These are phyloP conservation scores for Hystrix brachyura DNA, from an alignment of 2,113 vertebrate species.

Conservation along the genomic window DNA sequence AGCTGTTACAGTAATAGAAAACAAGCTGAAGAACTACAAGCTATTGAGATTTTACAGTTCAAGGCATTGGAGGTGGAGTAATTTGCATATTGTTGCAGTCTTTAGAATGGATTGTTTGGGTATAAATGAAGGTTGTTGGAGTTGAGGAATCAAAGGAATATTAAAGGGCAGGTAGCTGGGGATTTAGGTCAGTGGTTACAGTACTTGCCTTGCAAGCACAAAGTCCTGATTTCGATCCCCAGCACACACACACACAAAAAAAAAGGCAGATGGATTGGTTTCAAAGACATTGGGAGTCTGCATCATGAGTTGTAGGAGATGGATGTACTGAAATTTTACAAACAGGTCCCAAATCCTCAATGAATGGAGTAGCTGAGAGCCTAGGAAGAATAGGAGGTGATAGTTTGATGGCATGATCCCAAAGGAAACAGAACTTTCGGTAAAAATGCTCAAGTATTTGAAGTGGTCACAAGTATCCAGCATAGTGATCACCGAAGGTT, in stretches of 20 bases:
- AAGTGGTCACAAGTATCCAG: neutral
- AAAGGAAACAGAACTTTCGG: neutral
- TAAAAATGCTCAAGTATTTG: neutral
- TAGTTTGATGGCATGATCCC: neutral
- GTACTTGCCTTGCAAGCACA: too few relatives aligned
- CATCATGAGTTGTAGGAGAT: neutral
- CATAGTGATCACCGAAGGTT: neutral
- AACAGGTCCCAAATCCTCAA: neutral
- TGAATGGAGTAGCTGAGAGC: constrained; percentile 11
- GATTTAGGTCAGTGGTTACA: too few relatives aligned
- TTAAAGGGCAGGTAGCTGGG: neutral
- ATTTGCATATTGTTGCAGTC: neutral
- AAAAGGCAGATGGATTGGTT: neutral
- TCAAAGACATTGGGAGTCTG: neutral
- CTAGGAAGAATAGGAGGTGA: neutral
- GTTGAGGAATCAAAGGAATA: constrained; percentile 34
- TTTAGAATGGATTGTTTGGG: neutral
- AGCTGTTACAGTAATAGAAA: neutral
- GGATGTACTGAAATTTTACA: constrained; percentile 15
- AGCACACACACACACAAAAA: too few relatives aligned
- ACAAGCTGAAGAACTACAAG: neutral
- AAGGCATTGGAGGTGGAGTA: constrained; percentile 20
- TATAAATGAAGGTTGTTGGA: constrained; percentile 8
- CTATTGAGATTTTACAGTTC: neutral
- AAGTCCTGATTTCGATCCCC: too few relatives aligned